A percentile compares a stretch with the other conserved stretches of the same genome.
phyloP scores from a whole-genome alignment of 2,888 invertebrate species.

The Shargacucullia verbasci region DNA sequence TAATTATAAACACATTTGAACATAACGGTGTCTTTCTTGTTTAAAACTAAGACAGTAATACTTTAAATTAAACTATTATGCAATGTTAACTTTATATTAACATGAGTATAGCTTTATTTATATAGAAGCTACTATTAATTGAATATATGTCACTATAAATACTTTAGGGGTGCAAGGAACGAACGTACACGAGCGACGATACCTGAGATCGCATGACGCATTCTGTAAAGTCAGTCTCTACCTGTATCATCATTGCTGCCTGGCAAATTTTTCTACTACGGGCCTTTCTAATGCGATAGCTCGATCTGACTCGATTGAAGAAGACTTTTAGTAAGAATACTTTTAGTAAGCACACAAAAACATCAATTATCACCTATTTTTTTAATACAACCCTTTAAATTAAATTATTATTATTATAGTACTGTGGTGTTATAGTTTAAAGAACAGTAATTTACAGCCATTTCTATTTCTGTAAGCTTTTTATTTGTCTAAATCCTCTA shows the following conservation, averaged over 20 bases:
- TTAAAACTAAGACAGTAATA: slow-evolving; percentile 39
- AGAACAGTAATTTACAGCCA: slow-evolving; percentile 3
- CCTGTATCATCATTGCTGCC: too few relatives aligned
- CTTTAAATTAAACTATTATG: slow-evolving; percentile 22
- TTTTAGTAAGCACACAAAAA: slow-evolving; percentile 17
- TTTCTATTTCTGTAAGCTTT: slow-evolving; percentile 1
- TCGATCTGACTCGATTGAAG: too few relatives aligned
- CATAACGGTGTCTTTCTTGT: slow-evolving; percentile 47
- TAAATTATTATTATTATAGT: slow-evolving; percentile 15
- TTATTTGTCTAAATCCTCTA: slow-evolving; percentile 9
- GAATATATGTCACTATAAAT: slow-evolving; percentile 6
- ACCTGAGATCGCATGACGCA: too few relatives aligned
- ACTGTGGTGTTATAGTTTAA: slow-evolving; percentile 14
- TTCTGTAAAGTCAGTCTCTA: too few relatives aligned
- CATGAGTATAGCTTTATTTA: slow-evolving; percentile 13
- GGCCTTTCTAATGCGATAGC: too few relatives aligned
- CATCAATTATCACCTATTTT: slow-evolving; percentile 14
- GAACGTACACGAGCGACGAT: too few relatives aligned
- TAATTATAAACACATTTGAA: slow-evolving; percentile 48
- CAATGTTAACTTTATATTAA: slow-evolving; percentile 12
- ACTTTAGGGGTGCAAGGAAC: too few relatives aligned
- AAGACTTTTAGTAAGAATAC: neutral
- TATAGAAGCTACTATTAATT: neutral
- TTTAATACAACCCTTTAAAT: slow-evolving; percentile 37
- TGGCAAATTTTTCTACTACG: too few relatives aligned